These are phyloP conservation scores for Cladopsammia gracilis DNA, from an alignment of 64 coral and sea anemone genomes.

Conservation along the genomic window DNA sequence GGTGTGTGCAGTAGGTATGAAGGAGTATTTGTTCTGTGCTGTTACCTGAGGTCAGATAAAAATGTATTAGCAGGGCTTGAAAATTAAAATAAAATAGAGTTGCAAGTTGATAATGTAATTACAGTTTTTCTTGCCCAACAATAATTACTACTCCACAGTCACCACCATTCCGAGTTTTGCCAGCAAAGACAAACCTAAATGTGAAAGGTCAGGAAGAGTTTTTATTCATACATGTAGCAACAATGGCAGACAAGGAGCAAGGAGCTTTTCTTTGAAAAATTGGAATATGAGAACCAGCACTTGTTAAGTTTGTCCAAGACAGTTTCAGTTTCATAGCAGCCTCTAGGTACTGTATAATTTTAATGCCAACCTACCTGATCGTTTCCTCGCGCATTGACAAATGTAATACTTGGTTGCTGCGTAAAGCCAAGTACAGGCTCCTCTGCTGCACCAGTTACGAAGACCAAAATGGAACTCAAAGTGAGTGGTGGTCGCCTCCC, in stretches of 20 bases:
- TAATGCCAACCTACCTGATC: slow-evolving; percentile 33
- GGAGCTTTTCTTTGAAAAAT: background rate
- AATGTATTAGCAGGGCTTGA: background rate
- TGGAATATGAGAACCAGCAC: slow-evolving; percentile 6
- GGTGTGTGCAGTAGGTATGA: slow-evolving; percentile 40
- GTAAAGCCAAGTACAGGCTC: slow-evolving; percentile 65
- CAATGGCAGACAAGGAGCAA: background rate
- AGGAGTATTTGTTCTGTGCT: background rate
- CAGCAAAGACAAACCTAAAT: slow-evolving; percentile 9
- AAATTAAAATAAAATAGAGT: background rate
- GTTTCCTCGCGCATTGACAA: background rate
- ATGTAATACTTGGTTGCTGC: slow-evolving; percentile 49
- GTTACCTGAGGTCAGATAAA: background rate
- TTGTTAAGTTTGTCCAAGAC: background rate
- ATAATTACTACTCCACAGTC: background rate
- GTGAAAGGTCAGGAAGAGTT: slow-evolving; percentile 7
- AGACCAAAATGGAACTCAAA: slow-evolving; percentile 42
- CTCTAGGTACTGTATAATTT: background rate
- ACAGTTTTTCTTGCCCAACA: background rate
- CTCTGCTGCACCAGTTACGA: slow-evolving; percentile 63
- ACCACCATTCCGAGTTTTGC: background rate
- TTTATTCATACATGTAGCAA: slow-evolving; percentile 8
- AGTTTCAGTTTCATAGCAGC: background rate
- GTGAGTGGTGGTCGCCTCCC: slow-evolving; percentile 17
- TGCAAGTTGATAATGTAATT: background rate